phyloP scores from a whole-genome alignment of 2,113 vertebrate species.

The Oncorhynchus kisutch region DNA sequence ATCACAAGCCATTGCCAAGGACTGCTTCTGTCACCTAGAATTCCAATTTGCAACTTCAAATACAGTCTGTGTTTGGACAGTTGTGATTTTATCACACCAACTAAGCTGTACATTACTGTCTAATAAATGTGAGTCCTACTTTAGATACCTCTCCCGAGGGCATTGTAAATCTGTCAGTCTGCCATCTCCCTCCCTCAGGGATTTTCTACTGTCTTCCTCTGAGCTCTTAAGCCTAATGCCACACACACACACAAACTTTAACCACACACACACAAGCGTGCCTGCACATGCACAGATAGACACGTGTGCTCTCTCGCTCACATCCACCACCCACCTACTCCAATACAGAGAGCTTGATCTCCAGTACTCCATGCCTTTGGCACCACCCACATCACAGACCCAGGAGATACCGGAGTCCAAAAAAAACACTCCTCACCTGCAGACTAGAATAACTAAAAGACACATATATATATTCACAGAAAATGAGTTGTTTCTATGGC shows the following conservation, averaged over 20 bases:
- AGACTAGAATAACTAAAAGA: too few species aligned
- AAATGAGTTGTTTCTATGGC: too few species aligned
- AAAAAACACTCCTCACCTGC: too few species aligned
- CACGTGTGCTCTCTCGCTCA: neutral
- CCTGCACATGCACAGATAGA: neutral
- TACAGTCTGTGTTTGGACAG: too few species aligned
- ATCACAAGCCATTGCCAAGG: too few species aligned
- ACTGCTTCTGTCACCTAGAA: too few species aligned
- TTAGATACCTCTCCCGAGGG: neutral
- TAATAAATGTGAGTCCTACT: neutral
- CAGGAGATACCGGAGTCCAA: too few species aligned
- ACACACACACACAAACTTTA: neutral
- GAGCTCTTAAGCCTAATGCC: neutral
- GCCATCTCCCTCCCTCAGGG: neutral
- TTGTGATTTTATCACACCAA: too few species aligned
- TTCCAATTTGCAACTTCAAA: too few species aligned
- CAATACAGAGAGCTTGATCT: neutral
- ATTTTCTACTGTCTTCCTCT: constrained; percentile 8
- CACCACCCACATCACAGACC: too few species aligned
- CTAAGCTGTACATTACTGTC: neutral
- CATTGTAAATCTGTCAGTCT: constrained; percentile 12
- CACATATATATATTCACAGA: too few species aligned
- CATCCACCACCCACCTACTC: too few species aligned
- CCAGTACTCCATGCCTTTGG: neutral
- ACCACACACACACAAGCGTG: neutral